Conservation (phyloP, 2,113 vertebrate species). For the Ammodytes marinus region DNA sequence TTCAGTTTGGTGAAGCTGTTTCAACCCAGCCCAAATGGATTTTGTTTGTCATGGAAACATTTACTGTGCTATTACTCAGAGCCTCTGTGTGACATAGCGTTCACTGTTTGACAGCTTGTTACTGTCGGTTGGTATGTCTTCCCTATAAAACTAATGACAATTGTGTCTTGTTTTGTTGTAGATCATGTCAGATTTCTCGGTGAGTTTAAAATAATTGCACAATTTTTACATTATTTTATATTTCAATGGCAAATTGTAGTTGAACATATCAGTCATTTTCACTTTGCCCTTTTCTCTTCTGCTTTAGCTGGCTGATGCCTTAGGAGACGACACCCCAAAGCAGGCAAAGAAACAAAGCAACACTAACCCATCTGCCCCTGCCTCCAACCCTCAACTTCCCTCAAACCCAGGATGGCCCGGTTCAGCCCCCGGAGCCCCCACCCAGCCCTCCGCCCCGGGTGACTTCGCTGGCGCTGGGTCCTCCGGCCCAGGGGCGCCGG, state of each 20-base stretch:
- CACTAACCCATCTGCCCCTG: slow-evolving; percentile 76
- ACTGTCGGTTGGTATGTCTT: background rate
- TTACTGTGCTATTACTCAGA: slow-evolving; percentile 61
- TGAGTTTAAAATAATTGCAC: slow-evolving; percentile 68
- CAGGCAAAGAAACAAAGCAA: slow-evolving; percentile 76
- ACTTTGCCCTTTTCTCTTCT: slow-evolving; percentile 9
- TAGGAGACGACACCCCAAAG: slow-evolving; percentile 72
- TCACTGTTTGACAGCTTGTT: slow-evolving; percentile 42
- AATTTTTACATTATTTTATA: background rate
- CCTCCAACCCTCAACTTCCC: slow-evolving; percentile 56
- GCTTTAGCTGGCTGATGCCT: slow-evolving; percentile 82
- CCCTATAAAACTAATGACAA: slow-evolving; percentile 26
- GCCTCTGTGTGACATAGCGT: slow-evolving; percentile 35
- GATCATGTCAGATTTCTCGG: slow-evolving; percentile 88
- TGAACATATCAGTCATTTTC: background rate
- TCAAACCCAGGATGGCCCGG: slow-evolving; percentile 83
- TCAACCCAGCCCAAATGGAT: background rate
- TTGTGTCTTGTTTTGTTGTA: slow-evolving; percentile 54
- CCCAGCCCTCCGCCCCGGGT: slow-evolving; percentile 74
- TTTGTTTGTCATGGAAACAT: slow-evolving; percentile 70
- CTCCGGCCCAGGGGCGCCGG: slow-evolving; percentile 81
- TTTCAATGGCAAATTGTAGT: background rate
- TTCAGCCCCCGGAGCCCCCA: slow-evolving; percentile 83
- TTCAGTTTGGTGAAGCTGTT: background rate
- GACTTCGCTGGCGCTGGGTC: slow-evolving; percentile 63